Evolutionary conservation across 2,888 invertebrate genomes (phyloP), one percentile per base, ranked within the genome.

Genomic region (Mythimna albipuncta): DNA sequence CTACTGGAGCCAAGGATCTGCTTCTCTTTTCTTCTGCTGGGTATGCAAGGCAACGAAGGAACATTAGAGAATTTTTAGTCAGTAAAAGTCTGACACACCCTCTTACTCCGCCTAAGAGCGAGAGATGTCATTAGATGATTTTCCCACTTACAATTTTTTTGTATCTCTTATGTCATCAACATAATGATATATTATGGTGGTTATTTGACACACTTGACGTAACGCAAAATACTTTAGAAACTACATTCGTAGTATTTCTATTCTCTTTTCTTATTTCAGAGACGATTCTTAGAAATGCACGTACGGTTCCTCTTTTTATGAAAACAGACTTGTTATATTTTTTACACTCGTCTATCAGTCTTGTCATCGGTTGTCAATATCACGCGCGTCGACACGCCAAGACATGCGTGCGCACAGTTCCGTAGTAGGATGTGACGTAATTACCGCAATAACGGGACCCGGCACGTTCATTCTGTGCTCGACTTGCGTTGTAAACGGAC

Each of bases 381-480:
- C 63, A 64, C 73, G 61, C 72, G 64, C 74, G 71, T 79, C 67
- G 79, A 85, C 88, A 87, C 87, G 86, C 79, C 69, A 58, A 64
- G 55, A 72, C 79, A 74, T 87, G 90, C 90, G 93, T 88, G 82
- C 81, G 85, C 87, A 89, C 91, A 87, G 85, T 81, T 89, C 65
- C 61, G 75, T 75, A 85, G 90, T 75, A 85, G 90, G 91, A 91
- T 87, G 85, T 92, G 91, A 92, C 91, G 91, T 92, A 83, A 72
- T 75, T 85, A 83, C 86, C 86, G 87, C 81, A 84, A 86, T 88
- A 91, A 88, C 91, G 89, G 89, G 88, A 84, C n/a, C n/a, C 63
- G 62, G 35, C 47, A 67, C 54, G 32, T 79, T 90, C 90, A 92
- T 91, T 93, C 88, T 81, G 72, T 77, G 83, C 71, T 83, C 79